These are phyloP conservation scores for Leptatherina wallacei DNA, from an alignment of 2,797 vertebrate genomes.

Conservation along the genomic window DNA sequence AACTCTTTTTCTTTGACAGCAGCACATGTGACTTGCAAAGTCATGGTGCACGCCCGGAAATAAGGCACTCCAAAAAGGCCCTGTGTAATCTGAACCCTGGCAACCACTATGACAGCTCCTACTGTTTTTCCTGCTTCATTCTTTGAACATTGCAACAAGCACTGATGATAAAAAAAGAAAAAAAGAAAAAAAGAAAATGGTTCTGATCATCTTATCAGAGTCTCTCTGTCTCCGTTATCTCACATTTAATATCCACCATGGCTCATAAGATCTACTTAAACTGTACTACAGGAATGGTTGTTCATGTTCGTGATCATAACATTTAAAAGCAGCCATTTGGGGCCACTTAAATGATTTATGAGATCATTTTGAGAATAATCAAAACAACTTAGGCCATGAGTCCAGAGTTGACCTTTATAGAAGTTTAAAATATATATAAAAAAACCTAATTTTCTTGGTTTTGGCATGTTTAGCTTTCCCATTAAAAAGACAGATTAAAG, in stretches of 20 bases:
- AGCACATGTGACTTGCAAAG: too few species aligned
- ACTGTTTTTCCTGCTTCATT: too few species aligned
- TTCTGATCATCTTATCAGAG: not conserved
- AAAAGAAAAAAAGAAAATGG: not conserved
- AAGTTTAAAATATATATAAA: not conserved
- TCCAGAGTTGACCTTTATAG: not conserved
- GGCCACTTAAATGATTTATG: not conserved
- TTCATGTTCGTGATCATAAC: not conserved
- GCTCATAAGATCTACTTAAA: not conserved
- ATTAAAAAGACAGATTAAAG: not conserved
- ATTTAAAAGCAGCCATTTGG: not conserved
- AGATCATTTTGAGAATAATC: not conserved
- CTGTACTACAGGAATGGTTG: not conserved
- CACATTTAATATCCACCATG: not conserved
- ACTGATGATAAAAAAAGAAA: too few species aligned
- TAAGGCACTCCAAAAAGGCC: too few species aligned
- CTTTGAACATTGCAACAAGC: too few species aligned
- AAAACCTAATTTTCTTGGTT: not conserved
- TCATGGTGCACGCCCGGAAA: too few species aligned
- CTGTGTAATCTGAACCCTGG: too few species aligned
- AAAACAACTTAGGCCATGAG: not conserved
- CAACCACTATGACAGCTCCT: too few species aligned
- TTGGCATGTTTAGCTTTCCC: not conserved
- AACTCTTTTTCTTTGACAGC: too few species aligned
- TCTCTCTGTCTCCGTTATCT: not conserved